A percentile compares a stretch with the other conserved stretches of the same genome.
Evolutionary conservation across 2,797 vertebrate species (phyloP).

Genomic region (Acanthiza pusilla): DNA sequence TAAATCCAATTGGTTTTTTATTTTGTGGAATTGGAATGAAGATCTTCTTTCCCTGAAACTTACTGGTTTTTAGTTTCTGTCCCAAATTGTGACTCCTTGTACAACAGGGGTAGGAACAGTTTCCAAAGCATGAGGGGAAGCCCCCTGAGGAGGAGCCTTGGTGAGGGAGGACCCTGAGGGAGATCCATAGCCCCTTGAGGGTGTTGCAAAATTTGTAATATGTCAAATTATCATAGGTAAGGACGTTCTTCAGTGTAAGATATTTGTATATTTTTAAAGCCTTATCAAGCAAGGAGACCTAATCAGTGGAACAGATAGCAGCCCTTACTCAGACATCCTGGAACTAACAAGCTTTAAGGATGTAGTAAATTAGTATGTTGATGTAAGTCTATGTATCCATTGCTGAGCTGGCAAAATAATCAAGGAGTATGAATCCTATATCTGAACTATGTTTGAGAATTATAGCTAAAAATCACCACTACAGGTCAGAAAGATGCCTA

Average conservation of each 20-base stretch:
- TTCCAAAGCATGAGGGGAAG: neutral
- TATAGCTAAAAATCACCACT: no score
- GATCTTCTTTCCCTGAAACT: neutral
- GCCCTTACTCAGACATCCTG: neutral
- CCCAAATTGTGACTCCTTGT: neutral
- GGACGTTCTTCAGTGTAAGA: neutral
- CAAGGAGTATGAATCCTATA: no score
- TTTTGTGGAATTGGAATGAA: neutral
- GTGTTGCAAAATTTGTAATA: neutral
- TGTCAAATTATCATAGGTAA: neutral
- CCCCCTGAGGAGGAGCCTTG: rapidly evolving
- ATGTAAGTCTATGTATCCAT: no score
- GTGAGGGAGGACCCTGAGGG: neutral
- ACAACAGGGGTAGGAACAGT: neutral
- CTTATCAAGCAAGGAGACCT: no score
- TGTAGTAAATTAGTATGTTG: neutral
- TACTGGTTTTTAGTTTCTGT: neutral
- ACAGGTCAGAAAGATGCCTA: rapidly evolving
- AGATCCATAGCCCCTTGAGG: rapidly evolving
- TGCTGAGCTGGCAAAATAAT: neutral
- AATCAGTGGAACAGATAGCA: neutral
- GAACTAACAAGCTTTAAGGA: neutral
- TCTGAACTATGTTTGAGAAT: neutral
- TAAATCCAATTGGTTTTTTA: rapidly evolving
- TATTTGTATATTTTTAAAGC: neutral